Evolutionary conservation across 2,797 vertebrate species (phyloP), one percentile per base, ranked within the genome.

Genomic region (Poeciliopsis gracilis): DNA sequence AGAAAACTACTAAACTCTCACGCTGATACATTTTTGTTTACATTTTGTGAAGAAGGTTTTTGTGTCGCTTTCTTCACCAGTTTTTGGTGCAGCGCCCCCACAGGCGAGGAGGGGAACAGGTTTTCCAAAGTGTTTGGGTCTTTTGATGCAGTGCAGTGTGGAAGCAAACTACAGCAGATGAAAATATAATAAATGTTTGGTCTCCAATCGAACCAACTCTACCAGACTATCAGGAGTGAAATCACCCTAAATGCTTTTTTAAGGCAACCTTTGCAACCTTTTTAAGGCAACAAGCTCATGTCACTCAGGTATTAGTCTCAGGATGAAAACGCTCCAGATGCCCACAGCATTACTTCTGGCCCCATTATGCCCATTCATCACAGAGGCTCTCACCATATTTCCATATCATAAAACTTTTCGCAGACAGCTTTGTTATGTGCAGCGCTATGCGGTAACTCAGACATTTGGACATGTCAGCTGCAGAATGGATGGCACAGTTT

Each of bases 391-490:
- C 75, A 79, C 71, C 80, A 85, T 87, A 75, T 89, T 59, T 82
- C 41, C 73, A 77, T 76, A 88, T 82, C 87, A 78, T 88, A 84
- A 91, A 91, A 77, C 87, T 57, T 84, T 79, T 74, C 67, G 25
- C 63, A 36, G 84, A 82, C 90, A 79, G 84, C 87, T 78, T 76
- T 12, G 73, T 61, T 72, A 83, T 76, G 83, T 73, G 82, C 73
- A 2, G 80, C 76, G 41, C 84, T 75, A 63, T 53, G 69, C n/a
- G 18, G 71, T 72, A 59, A 82, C 81, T 77, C 84, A 76, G 89
- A 85, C 86, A 55, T 91, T 91, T 77, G 87, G 81, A 82, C 86
- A 25, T 49, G 87, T 88, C 90, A 88, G 84, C 85, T 77, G 89
- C 86, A 83, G 83, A 88, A 91, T 83, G 71, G 86, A 91, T 87